Percentiles rank a stretch among this genome's conserved stretches.
Conservation (phyloP, 2,888 invertebrate species). For the Argyresthia albistria region DNA sequence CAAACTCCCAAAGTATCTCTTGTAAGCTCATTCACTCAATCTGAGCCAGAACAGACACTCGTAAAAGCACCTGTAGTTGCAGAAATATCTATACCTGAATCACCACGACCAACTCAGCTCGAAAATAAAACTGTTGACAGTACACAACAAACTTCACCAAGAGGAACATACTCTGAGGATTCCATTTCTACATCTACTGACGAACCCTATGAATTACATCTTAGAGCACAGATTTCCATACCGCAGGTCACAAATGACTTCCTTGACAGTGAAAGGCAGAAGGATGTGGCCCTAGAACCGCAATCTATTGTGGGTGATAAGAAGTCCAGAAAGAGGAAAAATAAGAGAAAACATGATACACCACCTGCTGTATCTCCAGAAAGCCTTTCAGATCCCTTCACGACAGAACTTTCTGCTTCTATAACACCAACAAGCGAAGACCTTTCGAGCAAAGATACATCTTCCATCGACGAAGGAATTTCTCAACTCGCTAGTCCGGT, state of each 20-base stretch:
- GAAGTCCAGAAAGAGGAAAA: conserved; percentile 50
- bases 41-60: conserved; percentile 28
- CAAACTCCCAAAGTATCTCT: conserved; percentile 50
- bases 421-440: conserved; percentile 60
- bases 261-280: conserved; percentile 46
- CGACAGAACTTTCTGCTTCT: conserved; percentile 59
- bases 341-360: conserved; percentile 52
- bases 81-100: conserved; percentile 31
- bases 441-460: conserved; percentile 43
- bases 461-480: conserved; percentile 63
- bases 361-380: conserved; percentile 46
- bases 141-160: conserved; percentile 72
- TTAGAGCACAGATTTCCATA: conserved; percentile 71
- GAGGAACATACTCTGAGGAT: conserved; percentile 62
- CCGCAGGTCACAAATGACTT: conserved; percentile 54
- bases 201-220: conserved; percentile 74
- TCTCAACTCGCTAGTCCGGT: conserved; percentile 46
- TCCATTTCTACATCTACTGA: conserved; percentile 65
- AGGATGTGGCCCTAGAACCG: conserved; percentile 8
- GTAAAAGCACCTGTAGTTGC: conserved; percentile 14
- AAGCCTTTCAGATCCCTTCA: conserved; percentile 63
- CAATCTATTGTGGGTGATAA: conserved; percentile 9
- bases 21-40: conserved; percentile 53
- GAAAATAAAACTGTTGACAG: conserved; percentile 20
- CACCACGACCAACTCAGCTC: conserved; percentile 26